These are phyloP conservation scores for Bradypodion ventrale DNA, from an alignment of 2,797 vertebrate genomes.

Conservation along the genomic window DNA sequence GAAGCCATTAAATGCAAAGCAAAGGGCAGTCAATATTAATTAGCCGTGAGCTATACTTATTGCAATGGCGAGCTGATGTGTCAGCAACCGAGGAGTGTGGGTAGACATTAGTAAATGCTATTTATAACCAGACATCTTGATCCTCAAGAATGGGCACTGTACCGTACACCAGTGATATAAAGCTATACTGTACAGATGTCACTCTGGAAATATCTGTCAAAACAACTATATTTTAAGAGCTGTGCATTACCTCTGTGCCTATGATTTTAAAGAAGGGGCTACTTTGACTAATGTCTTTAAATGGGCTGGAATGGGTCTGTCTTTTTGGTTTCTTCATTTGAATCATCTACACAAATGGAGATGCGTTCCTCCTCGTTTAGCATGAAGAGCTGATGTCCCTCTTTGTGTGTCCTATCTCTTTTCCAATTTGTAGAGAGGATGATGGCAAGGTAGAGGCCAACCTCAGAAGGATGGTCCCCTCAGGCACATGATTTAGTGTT, in stretches of 20 bases:
- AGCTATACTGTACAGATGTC: constrained; percentile 45
- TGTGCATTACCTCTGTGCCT: neutral
- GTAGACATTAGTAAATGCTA: constrained; percentile 16
- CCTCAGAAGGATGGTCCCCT: too few relatives aligned
- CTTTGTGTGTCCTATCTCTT: too few relatives aligned
- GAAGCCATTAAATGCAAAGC: neutral
- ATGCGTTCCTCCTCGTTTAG: too few relatives aligned
- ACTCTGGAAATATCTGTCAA: constrained; percentile 23
- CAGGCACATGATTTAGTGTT: too few relatives aligned
- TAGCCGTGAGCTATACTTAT: constrained; percentile 31
- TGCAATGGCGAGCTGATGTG: constrained; percentile 46
- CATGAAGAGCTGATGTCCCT: too few relatives aligned
- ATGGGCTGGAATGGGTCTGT: too few relatives aligned
- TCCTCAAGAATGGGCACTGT: neutral
- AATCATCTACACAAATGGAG: too few relatives aligned
- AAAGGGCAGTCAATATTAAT: constrained; percentile 64
- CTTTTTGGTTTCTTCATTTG: too few relatives aligned
- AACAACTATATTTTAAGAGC: constrained; percentile 20
- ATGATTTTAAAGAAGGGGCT: too few relatives aligned
- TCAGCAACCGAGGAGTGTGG: neutral
- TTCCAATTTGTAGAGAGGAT: too few relatives aligned
- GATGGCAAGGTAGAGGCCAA: too few relatives aligned
- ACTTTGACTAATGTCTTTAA: too few relatives aligned
- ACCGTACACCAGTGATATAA: neutral
- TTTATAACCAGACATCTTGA: constrained; percentile 11